These are phyloP conservation scores for Tiliacea citrago DNA, from an alignment of 2,888 invertebrate species.

Conservation along the genomic window DNA sequence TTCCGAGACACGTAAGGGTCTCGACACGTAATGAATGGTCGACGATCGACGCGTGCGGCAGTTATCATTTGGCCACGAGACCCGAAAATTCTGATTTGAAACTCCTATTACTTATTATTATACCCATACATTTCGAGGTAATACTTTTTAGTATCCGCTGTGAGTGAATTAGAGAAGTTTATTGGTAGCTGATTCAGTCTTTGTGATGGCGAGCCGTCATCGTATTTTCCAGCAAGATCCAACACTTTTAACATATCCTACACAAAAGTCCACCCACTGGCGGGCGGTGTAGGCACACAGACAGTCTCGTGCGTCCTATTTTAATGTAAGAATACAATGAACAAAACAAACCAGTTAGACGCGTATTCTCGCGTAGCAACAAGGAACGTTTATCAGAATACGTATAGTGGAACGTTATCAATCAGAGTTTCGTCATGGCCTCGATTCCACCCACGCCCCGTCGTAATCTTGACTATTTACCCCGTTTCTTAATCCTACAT, in stretches of 20 bases:
- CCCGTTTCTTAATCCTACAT: slow-evolving; percentile 85
- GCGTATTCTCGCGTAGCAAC: slow-evolving; percentile 77
- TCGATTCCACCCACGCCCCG: slow-evolving; percentile 85
- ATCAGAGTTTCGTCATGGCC: slow-evolving; percentile 88
- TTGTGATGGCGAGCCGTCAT: slow-evolving; percentile 35
- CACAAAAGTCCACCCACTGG: slow-evolving; percentile 56
- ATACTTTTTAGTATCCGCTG: slow-evolving; percentile 25
- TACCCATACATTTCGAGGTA: slow-evolving; percentile 15
- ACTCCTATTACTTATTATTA: neutral
- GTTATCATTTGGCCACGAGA: no score
- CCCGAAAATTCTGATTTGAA: slow-evolving; percentile 6
- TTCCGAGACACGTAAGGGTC: no score
- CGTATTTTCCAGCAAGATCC: slow-evolving; percentile 41
- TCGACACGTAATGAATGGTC: no score
- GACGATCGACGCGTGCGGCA: no score
- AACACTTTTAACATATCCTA: slow-evolving; percentile 45
- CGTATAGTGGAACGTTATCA: slow-evolving; percentile 84
- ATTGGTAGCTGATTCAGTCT: slow-evolving; percentile 22
- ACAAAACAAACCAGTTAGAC: slow-evolving; percentile 48
- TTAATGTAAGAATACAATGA: slow-evolving; percentile 58
- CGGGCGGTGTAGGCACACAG: slow-evolving; percentile 26
- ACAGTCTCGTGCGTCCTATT: slow-evolving; percentile 59
- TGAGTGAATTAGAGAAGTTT: slow-evolving; percentile 43
- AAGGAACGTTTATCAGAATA: slow-evolving; percentile 77
- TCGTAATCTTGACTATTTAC: slow-evolving; percentile 85